Conservation (phyloP, 2,888 invertebrate genomes). For the Oegoconia quadripuncta region DNA sequence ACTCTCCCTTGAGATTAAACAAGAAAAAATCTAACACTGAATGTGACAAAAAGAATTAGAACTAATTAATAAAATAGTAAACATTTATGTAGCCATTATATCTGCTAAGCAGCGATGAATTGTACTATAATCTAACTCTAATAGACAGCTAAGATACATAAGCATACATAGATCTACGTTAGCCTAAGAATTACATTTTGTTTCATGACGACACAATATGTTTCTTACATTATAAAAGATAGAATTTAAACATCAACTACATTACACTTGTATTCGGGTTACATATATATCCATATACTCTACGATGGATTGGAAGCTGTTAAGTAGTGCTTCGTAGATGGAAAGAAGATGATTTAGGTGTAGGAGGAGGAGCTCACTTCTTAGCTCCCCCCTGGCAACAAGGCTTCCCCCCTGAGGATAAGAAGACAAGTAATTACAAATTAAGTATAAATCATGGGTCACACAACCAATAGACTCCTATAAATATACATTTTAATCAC, state of each 20-base stretch:
- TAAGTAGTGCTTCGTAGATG: constrained; percentile 2
- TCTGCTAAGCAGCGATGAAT: constrained; percentile 37
- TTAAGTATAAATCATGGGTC: neutral
- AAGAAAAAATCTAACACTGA: constrained; percentile 54
- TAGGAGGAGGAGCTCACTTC: constrained; percentile 32
- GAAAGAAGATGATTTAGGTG: neutral
- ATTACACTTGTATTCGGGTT: constrained; percentile 12
- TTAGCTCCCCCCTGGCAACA: constrained; percentile 61
- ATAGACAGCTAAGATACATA: constrained; percentile 19
- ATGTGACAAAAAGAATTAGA: constrained; percentile 46
- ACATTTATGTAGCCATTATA: constrained; percentile 20
- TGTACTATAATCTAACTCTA: no score
- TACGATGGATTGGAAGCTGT: neutral
- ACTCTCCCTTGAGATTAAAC: constrained; percentile 27
- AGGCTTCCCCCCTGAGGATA: constrained; percentile 59
- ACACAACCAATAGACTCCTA: no score
- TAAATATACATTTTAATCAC: no score
- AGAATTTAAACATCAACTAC: constrained; percentile 32
- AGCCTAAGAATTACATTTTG: no score
- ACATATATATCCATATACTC: constrained; percentile 1
- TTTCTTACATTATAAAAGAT: constrained; percentile 26
- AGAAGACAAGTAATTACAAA: constrained; percentile 12
- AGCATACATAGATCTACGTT: constrained; percentile 16
- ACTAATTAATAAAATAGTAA: neutral
- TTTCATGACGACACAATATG: constrained; percentile 55